A percentile compares a stretch with the other conserved stretches of the same genome.
Evolutionary conservation across 2,113 vertebrate species (phyloP).

Genomic region (Mobula birostris): DNA sequence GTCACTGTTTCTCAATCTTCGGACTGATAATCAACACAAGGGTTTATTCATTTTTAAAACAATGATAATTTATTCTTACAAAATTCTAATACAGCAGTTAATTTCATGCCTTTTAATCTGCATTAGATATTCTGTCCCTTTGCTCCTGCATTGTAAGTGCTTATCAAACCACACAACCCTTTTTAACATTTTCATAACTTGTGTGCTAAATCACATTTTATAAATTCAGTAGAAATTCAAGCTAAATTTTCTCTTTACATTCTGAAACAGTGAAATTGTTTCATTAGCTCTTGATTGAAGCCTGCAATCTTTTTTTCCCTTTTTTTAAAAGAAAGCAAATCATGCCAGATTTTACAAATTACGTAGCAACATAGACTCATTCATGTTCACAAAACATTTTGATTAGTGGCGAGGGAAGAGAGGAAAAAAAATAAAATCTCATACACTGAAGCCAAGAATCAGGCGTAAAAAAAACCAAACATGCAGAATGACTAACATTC

Average conservation of each 20-base stretch:
- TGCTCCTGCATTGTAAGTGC: neutral
- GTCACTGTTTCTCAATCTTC: neutral
- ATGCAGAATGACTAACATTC: slow-evolving; percentile 18
- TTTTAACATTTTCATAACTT: neutral
- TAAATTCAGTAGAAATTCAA: slow-evolving; percentile 18
- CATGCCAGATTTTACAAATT: slow-evolving; percentile 20
- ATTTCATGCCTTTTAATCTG: neutral
- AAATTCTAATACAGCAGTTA: slow-evolving; percentile 18
- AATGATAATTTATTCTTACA: slow-evolving; percentile 24
- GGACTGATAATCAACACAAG: neutral
- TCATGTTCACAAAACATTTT: slow-evolving; percentile 13
- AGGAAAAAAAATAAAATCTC: neutral
- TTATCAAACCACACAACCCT: neutral
- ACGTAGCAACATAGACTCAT: neutral
- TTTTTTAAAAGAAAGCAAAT: slow-evolving; percentile 15
- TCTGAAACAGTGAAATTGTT: slow-evolving; percentile 31
- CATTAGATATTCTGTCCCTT: neutral
- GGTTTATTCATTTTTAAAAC: neutral
- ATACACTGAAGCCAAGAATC: neutral
- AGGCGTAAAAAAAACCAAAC: neutral
- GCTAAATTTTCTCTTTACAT: slow-evolving; percentile 22
- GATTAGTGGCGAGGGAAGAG: neutral
- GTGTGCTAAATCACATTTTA: neutral
- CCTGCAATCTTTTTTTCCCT: slow-evolving; percentile 29
- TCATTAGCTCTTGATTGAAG: slow-evolving; percentile 30